These are phyloP conservation scores for Lasius platythorax DNA, from an alignment of 2,888 invertebrate species.

Conservation along the genomic window DNA sequence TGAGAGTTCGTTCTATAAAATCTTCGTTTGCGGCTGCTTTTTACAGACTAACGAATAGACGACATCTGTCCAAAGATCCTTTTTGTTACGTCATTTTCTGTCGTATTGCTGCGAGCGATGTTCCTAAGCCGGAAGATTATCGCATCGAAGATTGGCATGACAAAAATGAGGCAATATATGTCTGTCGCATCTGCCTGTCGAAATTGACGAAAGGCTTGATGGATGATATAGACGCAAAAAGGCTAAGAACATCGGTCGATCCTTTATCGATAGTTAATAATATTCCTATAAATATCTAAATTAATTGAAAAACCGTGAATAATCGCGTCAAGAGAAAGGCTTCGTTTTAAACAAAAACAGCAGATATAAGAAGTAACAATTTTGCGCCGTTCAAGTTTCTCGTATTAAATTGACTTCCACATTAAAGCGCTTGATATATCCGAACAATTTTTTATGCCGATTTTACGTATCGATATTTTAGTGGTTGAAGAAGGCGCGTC, in stretches of 20 bases:
- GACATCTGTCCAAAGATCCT: constrained; percentile 71
- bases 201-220: constrained; percentile 7
- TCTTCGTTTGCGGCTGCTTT: constrained; percentile 45
- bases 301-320: background rate
- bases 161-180: constrained; percentile 62
- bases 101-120: constrained; percentile 62
- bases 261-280: background rate
- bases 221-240: background rate
- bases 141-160: constrained; percentile 65
- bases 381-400: background rate
- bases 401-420: constrained; percentile 9
- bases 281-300: background rate
- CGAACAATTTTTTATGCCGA: constrained; percentile 35
- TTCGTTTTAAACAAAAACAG: background rate
- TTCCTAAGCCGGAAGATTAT: constrained; percentile 46
- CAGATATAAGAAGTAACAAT: background rate
- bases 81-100: constrained; percentile 58
- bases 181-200: constrained; percentile 70
- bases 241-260: background rate
- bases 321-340: background rate
- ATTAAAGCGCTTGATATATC: background rate
- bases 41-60: constrained; percentile 56
- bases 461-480: constrained; percentile 9
- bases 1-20: constrained; percentile 19
- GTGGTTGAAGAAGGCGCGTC: background rate